Evolutionary conservation across 2,797 vertebrate species (phyloP).

Genomic region (Lepidocolaptes lacrymiger): DNA sequence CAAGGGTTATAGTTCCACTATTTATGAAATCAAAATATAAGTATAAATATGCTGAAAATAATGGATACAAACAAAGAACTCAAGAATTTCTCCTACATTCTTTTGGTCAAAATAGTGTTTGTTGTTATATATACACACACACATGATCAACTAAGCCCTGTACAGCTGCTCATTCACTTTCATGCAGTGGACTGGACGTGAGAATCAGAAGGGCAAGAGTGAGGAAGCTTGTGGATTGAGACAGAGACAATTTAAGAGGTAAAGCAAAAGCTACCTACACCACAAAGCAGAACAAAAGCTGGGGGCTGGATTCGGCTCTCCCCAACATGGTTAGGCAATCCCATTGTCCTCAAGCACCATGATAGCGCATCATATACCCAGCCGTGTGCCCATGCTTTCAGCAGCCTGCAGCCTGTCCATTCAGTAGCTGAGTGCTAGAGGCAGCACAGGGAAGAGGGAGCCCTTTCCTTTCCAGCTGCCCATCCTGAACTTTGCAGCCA

Average conservation of each 20-base stretch:
- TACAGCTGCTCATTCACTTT: rapidly evolving
- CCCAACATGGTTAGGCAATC: neutral
- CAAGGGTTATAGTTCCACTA: neutral
- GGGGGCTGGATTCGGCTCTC: neutral
- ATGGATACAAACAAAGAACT: neutral
- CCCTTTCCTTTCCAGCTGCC: neutral
- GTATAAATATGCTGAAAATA: neutral
- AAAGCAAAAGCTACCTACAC: rapidly evolving
- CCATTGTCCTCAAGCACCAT: rapidly evolving
- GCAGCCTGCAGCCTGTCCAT: neutral
- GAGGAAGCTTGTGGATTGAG: neutral
- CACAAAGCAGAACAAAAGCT: neutral
- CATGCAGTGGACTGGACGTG: rapidly evolving
- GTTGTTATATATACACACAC: neutral
- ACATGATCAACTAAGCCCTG: neutral
- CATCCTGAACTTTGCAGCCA: neutral
- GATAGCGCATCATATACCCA: rapidly evolving
- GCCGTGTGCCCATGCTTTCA: rapidly evolving
- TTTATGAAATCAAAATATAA: neutral
- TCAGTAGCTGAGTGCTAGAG: neutral
- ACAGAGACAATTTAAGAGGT: neutral
- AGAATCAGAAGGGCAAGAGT: neutral
- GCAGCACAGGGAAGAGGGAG: rapidly evolving
- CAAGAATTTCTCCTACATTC: neutral
- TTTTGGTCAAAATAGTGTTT: neutral